Evolutionary conservation across 2,888 invertebrate species (phyloP).

Genomic region (Nowickia ferox): DNA sequence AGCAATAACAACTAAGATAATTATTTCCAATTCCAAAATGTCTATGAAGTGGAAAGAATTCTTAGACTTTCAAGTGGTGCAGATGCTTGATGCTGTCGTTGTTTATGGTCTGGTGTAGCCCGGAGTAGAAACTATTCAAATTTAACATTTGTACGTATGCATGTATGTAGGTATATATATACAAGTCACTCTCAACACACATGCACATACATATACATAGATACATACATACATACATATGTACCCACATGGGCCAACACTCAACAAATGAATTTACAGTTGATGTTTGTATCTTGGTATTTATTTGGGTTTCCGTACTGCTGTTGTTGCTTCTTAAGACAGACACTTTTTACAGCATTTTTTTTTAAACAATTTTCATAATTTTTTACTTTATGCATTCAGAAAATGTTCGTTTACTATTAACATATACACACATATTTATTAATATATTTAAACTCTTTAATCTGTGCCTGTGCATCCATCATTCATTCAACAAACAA

Average conservation of each 20-base stretch:
- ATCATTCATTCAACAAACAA: constrained; percentile 26
- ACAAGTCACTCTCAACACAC: constrained; percentile 19
- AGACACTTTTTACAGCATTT: constrained; percentile 8
- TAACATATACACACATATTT: neutral
- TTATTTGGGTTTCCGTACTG: neutral
- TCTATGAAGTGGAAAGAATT: constrained; percentile 45
- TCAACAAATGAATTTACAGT: constrained; percentile 48
- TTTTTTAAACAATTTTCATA: neutral
- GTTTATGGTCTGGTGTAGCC: constrained; percentile 41
- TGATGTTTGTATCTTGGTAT: constrained; percentile 12
- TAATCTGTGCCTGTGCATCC: constrained; percentile 37
- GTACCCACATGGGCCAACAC: neutral
- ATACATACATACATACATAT: neutral
- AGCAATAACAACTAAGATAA: constrained; percentile 24
- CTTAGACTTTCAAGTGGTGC: constrained; percentile 25
- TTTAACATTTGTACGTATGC: constrained; percentile 12
- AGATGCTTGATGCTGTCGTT: constrained; percentile 43
- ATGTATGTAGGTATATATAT: constrained; percentile 12
- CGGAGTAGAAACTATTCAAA: constrained; percentile 46
- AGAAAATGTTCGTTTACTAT: neutral
- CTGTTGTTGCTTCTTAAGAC: neutral
- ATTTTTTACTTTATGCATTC: neutral
- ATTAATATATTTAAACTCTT: constrained; percentile 25
- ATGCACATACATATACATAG: constrained; percentile 1
- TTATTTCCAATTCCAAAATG: constrained; percentile 49